phyloP scores from a whole-genome alignment of 2,888 invertebrate genomes.

The Vanessa cardui region DNA sequence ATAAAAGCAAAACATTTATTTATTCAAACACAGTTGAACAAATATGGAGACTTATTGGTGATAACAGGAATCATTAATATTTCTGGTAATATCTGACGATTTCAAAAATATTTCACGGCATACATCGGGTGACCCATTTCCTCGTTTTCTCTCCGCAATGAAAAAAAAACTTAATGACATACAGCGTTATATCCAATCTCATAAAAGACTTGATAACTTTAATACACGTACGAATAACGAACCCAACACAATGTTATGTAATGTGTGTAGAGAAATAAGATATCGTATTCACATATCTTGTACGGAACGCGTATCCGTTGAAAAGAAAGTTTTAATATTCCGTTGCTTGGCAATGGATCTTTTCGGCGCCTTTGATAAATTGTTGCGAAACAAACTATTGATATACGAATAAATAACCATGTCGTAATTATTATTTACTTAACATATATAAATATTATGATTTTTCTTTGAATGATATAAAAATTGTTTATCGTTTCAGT shows the following conservation, averaged over 20 bases:
- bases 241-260: constrained; percentile 14
- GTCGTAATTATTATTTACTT: neutral
- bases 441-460: neutral
- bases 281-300: constrained; percentile 17
- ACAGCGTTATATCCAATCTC: constrained; percentile 4
- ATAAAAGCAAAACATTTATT: no score
- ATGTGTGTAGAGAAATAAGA: constrained; percentile 17
- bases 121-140: no score
- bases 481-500: neutral
- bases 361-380: constrained; percentile 30
- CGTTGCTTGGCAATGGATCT: constrained; percentile 21
- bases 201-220: constrained; percentile 17
- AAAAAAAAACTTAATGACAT: neutral
- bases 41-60: no score
- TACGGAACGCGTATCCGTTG: constrained; percentile 20
- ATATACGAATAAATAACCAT: constrained; percentile 1
- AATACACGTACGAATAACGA: constrained; percentile 11
- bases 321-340: constrained; percentile 41
- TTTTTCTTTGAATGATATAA: neutral
- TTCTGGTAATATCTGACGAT: no score
- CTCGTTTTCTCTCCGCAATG: neutral
- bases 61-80: no score
- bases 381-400: constrained; percentile 20
- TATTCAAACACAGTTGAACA: no score
- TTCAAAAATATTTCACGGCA: no score